A percentile compares a stretch with the other conserved stretches of the same genome.
phyloP scores from a whole-genome alignment of 2,888 invertebrate species.

The Frankliniella intonsa region DNA sequence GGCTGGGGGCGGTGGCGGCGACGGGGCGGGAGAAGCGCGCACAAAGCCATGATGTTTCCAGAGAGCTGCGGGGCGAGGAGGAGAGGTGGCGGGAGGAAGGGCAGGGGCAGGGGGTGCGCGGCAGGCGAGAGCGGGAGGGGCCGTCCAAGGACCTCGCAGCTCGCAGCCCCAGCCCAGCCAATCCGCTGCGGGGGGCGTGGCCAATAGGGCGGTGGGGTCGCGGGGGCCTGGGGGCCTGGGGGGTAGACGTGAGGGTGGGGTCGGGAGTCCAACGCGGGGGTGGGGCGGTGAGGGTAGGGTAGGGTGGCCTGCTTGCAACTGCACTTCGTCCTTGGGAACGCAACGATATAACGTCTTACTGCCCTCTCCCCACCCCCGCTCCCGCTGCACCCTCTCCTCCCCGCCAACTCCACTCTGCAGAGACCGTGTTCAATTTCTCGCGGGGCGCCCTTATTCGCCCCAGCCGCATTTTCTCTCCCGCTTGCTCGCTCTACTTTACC shows the following conservation, averaged over 20 bases:
- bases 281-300: background rate
- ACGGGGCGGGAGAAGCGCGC: background rate
- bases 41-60: background rate
- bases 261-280: background rate
- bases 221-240: background rate
- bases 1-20: background rate
- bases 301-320: background rate
- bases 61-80: too few relatives aligned
- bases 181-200: slow-evolving; percentile 4
- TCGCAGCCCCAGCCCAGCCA: background rate
- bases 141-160: background rate
- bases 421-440: slow-evolving; percentile 13
- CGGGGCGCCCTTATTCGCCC: background rate
- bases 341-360: background rate
- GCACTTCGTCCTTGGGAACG: slow-evolving; percentile 3
- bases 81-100: background rate
- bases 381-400: background rate
- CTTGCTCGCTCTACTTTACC: background rate
- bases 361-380: background rate
- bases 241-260: background rate
- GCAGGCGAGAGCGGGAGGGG: background rate
- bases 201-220: background rate
- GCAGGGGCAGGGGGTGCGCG: background rate
- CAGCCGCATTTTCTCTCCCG: background rate
- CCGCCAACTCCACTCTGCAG: background rate